Evolutionary conservation across 2,113 vertebrate species (phyloP), one percentile per base, ranked within the genome.

Genomic region (Microcebus tavaratra): DNA sequence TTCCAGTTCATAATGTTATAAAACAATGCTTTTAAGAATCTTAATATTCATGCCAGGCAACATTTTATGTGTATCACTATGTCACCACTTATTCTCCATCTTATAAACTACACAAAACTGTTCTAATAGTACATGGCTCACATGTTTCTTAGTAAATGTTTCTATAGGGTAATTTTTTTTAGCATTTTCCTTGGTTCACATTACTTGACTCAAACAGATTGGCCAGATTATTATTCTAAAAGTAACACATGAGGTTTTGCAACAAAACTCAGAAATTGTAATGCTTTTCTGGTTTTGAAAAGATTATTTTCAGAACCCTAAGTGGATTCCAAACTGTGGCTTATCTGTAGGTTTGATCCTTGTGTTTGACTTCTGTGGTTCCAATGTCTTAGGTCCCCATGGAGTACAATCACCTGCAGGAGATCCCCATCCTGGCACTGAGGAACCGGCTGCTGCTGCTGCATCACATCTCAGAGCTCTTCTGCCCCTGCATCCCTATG

Each of bases 401-500:
- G 99, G 99, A 99, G 98, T 99, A 99, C 98, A 99, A 99, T 96
- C 99, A 99, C 97, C 98, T 99, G 45, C 99, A 99, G 97, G 99
- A 99, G 98, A 99, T 99, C 93, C 99, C 99, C 36, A 99, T 99
- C 31, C 99, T 99, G 94, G 99, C 99, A 1, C 97, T 99, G 98
- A 99, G 99, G 95, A 99, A 99, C 98, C 98, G 99, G 61, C 98
- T 99, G 95, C 98, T 99, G 93, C 99, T 99, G 23, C 98, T 99
- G 95, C 99, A 99, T 93, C 99, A 99, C 98, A 99, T 99, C 98
- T 99, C 99, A 0, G 99, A 99, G 98, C 99, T 99, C 88, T 99
- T 99, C 98, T 99, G 99, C 97, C 99, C 99, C 45, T 99, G 99
- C 90, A 99, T 99, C 97, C 99, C 99, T 59, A 99, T 99, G 99